Base-by-base conservation (phyloP, 2,797 vertebrate genomes). In the Coranthus polyacanthus region DNA sequence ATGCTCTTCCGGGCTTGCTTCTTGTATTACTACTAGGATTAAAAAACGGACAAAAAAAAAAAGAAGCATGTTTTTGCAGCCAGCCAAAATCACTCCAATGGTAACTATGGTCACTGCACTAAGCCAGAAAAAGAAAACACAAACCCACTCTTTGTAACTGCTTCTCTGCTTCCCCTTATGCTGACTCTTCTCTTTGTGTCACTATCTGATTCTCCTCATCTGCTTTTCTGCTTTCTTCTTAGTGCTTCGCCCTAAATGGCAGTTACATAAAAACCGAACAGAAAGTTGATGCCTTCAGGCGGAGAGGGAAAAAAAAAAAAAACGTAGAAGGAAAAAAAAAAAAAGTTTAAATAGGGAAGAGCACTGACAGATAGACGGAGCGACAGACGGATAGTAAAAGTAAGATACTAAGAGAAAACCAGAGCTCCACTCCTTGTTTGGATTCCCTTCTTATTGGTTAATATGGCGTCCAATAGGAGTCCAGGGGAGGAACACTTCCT, bases 401-500 rank as follows among this genome's bases (percentile, higher is more conserved):
- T 56, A 67, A 81, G 68, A 72, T 22, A 67, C 60, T 47, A 13
- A 57, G 75, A 72, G 58, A 75, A 78, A 75, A 60, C 20, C 38
- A 62, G 70, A 60, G 68, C 74, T 72, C 72, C 79, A 82, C 80
- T 84, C 83, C 78, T 84, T 38, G 78, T 60, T 66, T 45, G 76
- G 5, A 10, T 32, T 67, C 13, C 3, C 11, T 32, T 68, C 47
- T 59, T 24, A 91, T 88, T 90, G 87, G 90, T 29, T 73, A 15
- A 29, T 12, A 58, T 6, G 22, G 29, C 15, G 15, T 34, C 88
- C 89, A 91, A 87, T 88, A 22, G 50, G 60, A 81, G 29, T 38
- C 41, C 68, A 86, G 86, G 83, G 91, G 88, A 85, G 88, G 85
- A 74, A 52, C 61, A 84, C 84, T 91, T 88, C 82, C 87, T 87